Base-by-base conservation (phyloP, 2,888 invertebrate genomes). In the Synanthedon tipuliformis region DNA sequence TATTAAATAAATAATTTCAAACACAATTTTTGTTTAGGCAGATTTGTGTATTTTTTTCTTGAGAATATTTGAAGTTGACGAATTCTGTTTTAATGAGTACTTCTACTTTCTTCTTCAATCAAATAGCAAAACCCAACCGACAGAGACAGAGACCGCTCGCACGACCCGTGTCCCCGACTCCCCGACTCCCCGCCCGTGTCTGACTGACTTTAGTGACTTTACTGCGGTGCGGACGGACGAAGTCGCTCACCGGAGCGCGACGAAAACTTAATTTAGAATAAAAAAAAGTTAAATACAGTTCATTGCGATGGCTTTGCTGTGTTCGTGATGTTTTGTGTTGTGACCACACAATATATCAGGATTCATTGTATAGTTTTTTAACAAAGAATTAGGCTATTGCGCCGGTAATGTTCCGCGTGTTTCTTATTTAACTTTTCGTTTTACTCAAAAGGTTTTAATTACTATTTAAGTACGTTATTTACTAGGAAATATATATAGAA, bases 211-310 rank as follows among this genome's bases (percentile, higher is more conserved):
- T 16, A 16, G 65, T 70, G 68, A 67, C 68, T 66, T n/a, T n/a
- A n/a, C n/a, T n/a, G 69, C 63, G 67, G 63, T 52, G 52, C 54
- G 50, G 53, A 55, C 56, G 27, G 54, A 56, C 55, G 80, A 77
- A 81, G 83, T 82, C 73, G 79, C 73, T 77, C 82, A 83, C 69
- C 84, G 81, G 78, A 86, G 81, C 86, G 86, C 78, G 76, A 86
- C 87, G 81, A 84, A 83, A 57, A 85, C 82, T 81, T 83, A 85
- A 87, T 85, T 85, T 86, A 23, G 81, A 77, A 82, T 78, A 85
- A 86, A 86, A 86, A 16, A 86, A 86, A 86, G 84, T 80, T 65
- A 76, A 86, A 85, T 85, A 81, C 82, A 85, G 70, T 83, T 83
- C 78, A 83, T 85, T 83, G 84, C 84, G 79, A 85, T 78, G 76